phyloP scores from a whole-genome alignment of 2,888 invertebrate species.

The Congeria kusceri region DNA sequence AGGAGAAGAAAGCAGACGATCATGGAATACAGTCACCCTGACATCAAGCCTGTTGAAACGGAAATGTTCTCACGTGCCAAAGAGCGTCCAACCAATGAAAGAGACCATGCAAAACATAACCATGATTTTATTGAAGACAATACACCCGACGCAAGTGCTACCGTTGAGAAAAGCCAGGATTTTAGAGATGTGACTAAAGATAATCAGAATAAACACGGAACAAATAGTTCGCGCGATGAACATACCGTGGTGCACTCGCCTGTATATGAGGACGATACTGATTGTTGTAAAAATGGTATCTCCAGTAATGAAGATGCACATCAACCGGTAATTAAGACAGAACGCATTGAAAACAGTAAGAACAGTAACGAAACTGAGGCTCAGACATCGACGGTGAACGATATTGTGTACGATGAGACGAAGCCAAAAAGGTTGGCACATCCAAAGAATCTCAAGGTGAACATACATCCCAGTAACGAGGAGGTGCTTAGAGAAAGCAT shows the following conservation, averaged over 20 bases:
- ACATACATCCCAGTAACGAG: neutral
- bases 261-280: neutral
- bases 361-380: neutral
- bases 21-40: conserved; percentile 13
- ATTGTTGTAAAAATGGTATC: no score
- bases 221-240: no score
- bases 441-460: conserved; percentile 33
- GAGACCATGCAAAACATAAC: no score
- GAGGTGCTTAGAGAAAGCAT: conserved; percentile 42
- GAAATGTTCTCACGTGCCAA: neutral
- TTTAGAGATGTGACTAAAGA: no score
- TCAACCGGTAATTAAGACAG: neutral
- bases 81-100: neutral
- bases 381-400: neutral
- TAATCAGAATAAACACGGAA: no score
- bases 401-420: conserved; percentile 63
- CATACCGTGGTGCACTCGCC: neutral
- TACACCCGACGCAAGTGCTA: no score
- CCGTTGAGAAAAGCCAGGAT: no score
- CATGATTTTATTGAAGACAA: no score
- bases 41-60: conserved; percentile 1
- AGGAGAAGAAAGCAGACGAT: conserved; percentile 15
- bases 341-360: neutral
- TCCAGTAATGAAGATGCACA: neutral
- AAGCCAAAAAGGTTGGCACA: conserved; percentile 63